Evolutionary conservation across 2,888 invertebrate genomes (phyloP), one percentile per base, ranked within the genome.

Genomic region (Drosophila paramelanica): DNA sequence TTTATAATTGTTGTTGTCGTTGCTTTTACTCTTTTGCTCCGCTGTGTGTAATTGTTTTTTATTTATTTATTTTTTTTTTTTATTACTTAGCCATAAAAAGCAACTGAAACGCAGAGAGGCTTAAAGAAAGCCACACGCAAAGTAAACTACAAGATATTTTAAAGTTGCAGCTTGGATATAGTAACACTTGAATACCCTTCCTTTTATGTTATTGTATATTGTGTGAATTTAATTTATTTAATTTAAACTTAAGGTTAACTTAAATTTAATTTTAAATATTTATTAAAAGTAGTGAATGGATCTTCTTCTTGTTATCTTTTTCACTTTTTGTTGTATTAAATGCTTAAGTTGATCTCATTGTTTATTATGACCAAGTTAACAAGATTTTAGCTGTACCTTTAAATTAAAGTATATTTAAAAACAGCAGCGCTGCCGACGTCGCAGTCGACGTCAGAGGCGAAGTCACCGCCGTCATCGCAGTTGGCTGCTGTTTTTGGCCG

Each of bases 51-150:
- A 67, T 72, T 73, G 55, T 36, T 36, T 5, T 36, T 31, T 31
- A 31, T 31, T 31, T 31, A 3, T 36, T 13, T 36, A 13, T 11
- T 33, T 2, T 45, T 55, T 55, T 45, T 64, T 64, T 65, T 77
- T 76, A 78, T 74, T 85, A 69, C 83, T 78, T 41, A 64, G 68
- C 88, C 82, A 88, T 88, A 88, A 82, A 86, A 81, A 73, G 69
- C 68, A 76, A 72, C 84, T 76, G 69, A 67, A 77, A 74, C 79
- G 66, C 62, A 51, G 58, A 61, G 65, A 20, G 39, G 58, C 64
- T 59, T 45, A 52, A 77, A 73, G 73, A 77, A 77, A 76, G 78
- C 76, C 73, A 73, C 77, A 77, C 77, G 55, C 77, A 77, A 76
- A 53, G 57, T 65, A 61, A 77, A 57, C 56, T 50, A 51, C 42